phyloP scores from a whole-genome alignment of 1,140 invertebrate genomes.

The Caenorhabditis latens region DNA sequence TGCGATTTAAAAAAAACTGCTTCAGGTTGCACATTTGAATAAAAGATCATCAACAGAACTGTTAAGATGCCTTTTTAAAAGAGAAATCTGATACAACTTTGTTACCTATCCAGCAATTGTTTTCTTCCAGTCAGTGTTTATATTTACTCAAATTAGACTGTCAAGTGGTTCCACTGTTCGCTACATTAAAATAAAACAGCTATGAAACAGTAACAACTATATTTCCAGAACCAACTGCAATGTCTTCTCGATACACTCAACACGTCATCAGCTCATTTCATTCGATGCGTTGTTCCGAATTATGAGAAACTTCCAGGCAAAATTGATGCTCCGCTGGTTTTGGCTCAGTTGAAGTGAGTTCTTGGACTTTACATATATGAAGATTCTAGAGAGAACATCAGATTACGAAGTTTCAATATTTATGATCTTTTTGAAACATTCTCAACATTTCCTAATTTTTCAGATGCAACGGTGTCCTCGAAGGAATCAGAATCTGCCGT shows the following conservation, averaged over 20 bases:
- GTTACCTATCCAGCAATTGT: too few species aligned
- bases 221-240: conserved; percentile 70
- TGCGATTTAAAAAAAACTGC: too few species aligned
- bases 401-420: too few species aligned
- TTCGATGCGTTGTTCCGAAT: conserved; percentile 98
- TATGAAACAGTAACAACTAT: neutral
- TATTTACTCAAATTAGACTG: too few species aligned
- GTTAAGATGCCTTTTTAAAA: too few species aligned
- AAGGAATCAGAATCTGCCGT: conserved; percentile 94
- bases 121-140: too few species aligned
- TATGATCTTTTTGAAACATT: conserved; percentile 76
- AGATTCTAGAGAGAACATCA: too few species aligned
- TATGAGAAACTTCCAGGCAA: conserved; percentile 91
- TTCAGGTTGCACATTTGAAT: too few species aligned
- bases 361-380: too few species aligned
- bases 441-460: conserved; percentile 32
- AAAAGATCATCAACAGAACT: too few species aligned
- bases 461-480: conserved; percentile 86
- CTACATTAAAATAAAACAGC: neutral
- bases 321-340: conserved; percentile 93
- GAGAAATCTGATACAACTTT: too few species aligned
- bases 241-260: conserved; percentile 72
- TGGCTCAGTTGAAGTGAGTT: conserved; percentile 92
- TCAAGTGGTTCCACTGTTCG: too few species aligned
- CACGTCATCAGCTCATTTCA: conserved; percentile 74